Evolutionary conservation across 2,888 invertebrate species (phyloP).

Genomic region (Cerceris rybyensis): DNA sequence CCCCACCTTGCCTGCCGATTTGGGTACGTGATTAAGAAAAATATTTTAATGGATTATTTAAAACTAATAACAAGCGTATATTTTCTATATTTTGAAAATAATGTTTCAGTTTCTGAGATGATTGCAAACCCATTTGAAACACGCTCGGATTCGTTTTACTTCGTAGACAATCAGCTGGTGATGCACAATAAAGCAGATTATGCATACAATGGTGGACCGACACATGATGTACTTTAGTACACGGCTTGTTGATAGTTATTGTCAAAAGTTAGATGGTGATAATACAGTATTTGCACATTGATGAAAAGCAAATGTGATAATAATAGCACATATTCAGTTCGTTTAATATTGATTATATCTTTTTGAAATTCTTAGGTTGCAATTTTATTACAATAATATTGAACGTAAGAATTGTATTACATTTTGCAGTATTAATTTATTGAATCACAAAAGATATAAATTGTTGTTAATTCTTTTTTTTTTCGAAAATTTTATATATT

Average conservation of each 20-base stretch:
- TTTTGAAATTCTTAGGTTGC: constrained; percentile 19
- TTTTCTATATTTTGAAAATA: constrained; percentile 14
- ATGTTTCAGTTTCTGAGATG: constrained; percentile 95
- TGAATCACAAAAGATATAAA: too few species aligned
- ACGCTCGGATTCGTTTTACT: constrained; percentile 99
- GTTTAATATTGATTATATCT: constrained; percentile 35
- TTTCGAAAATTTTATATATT: constrained; percentile 10
- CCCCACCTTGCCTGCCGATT: constrained; percentile 92
- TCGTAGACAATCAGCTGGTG: constrained; percentile 97
- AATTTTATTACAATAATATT: constrained; percentile 19
- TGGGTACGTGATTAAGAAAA: constrained; percentile 86
- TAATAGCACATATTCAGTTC: constrained; percentile 40
- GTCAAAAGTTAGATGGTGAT: constrained; percentile 80
- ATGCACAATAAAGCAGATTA: constrained; percentile 99
- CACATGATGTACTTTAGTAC: constrained; percentile 65
- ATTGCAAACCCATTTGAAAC: constrained; percentile 97
- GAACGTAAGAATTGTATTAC: constrained; percentile 12
- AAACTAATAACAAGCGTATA: not conserved
- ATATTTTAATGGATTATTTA: constrained; percentile 6
- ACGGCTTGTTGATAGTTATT: constrained; percentile 83
- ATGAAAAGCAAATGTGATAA: constrained; percentile 47
- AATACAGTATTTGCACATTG: constrained; percentile 48
- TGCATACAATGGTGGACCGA: constrained; percentile 93
- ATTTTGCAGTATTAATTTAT: not conserved
- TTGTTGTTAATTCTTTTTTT: constrained; percentile 3